Evolutionary conservation across 2,888 invertebrate species (phyloP).

Genomic region (Torymus texanus): DNA sequence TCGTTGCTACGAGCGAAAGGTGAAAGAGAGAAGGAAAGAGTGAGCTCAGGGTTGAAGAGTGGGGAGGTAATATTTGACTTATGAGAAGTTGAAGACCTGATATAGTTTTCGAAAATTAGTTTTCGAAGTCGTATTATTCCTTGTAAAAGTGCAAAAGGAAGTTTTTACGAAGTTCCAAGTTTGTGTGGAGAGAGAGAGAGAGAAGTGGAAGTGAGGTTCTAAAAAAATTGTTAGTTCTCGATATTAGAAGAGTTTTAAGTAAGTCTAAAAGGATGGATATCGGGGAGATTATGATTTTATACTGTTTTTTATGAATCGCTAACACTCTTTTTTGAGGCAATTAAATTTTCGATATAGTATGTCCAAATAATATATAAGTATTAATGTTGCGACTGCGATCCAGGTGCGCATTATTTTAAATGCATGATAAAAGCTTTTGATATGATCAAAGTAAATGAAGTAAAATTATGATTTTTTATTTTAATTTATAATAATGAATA

Average conservation of each 20-base stretch:
- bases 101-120: constrained; percentile 23
- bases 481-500: too few relatives aligned
- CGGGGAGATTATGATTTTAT: too few relatives aligned
- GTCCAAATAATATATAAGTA: too few relatives aligned
- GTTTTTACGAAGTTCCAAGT: not conserved
- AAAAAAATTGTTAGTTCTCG: not conserved
- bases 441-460: too few relatives aligned
- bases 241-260: not conserved
- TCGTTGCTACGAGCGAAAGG: not conserved
- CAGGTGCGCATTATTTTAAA: too few relatives aligned
- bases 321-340: too few relatives aligned
- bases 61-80: constrained; percentile 38
- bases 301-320: too few relatives aligned
- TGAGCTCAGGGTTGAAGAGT: constrained; percentile 10
- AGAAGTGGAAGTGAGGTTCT: not conserved
- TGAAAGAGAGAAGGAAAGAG: not conserved
- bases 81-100: constrained; percentile 1
- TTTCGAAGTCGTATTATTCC: not conserved
- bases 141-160: not conserved
- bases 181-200: not conserved
- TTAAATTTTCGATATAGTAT: too few relatives aligned
- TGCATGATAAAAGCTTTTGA: too few relatives aligned
- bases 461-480: too few relatives aligned
- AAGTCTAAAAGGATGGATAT: too few relatives aligned
- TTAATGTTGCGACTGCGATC: too few relatives aligned